phyloP scores from a whole-genome alignment of 2,113 vertebrate species.

The Oncorhynchus gorbuscha region DNA sequence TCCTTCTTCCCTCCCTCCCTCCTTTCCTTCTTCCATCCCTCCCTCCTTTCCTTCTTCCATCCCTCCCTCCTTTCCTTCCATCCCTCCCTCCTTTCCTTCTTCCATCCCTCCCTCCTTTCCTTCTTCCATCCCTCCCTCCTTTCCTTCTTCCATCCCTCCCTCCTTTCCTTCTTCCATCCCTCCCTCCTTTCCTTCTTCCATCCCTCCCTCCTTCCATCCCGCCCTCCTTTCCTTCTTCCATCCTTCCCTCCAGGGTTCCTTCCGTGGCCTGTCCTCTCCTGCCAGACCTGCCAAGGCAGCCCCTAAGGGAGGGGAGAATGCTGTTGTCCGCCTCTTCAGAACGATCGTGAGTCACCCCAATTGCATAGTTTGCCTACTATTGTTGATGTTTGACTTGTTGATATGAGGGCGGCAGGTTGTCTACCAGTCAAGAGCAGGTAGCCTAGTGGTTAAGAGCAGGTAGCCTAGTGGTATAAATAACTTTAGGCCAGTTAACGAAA shows the following conservation, averaged over 20 bases:
- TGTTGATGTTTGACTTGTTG: constrained; percentile 16
- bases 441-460: no score
- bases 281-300: constrained; percentile 79
- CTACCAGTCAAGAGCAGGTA: no score
- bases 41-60: not conserved
- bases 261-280: constrained; percentile 79
- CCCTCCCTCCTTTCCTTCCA: constrained; percentile 57
- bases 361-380: not conserved
- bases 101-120: not conserved
- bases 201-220: not conserved
- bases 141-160: not conserved
- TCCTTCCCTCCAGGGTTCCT: constrained; percentile 67
- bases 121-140: no score
- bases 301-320: constrained; percentile 87
- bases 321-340: constrained; percentile 96
- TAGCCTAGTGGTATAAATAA: no score
- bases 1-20: constrained; percentile 47
- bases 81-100: constrained; percentile 76
- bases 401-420: no score
- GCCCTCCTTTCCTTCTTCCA: not conserved
- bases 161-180: not conserved
- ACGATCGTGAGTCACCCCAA: constrained; percentile 85
- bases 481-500: no score
- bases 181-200: not conserved
- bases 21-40: not conserved